These are phyloP conservation scores for Drosophila austrosaltans DNA, from an alignment of 2,888 invertebrate genomes.

Conservation along the genomic window DNA sequence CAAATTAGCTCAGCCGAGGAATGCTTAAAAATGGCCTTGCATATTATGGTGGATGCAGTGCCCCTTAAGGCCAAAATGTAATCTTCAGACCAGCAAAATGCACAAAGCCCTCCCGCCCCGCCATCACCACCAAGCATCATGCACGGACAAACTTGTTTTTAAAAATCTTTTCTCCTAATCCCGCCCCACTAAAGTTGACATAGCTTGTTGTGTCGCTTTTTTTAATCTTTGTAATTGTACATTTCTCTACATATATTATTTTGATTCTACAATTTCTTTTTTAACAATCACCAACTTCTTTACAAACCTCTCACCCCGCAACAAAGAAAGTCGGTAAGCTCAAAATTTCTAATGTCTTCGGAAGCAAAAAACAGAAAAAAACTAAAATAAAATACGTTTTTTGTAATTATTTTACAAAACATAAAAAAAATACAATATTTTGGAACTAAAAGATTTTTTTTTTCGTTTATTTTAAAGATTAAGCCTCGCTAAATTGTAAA, in stretches of 20 bases:
- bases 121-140: slow-evolving; percentile 34
- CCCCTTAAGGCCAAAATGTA: slow-evolving; percentile 82
- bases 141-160: slow-evolving; percentile 48
- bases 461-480: not conserved
- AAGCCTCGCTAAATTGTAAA: not conserved
- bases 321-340: slow-evolving; percentile 58
- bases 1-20: slow-evolving; percentile 82
- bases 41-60: slow-evolving; percentile 82
- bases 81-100: slow-evolving; percentile 28
- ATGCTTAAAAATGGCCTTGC: slow-evolving; percentile 82
- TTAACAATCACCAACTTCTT: slow-evolving; percentile 13
- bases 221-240: slow-evolving; percentile 50
- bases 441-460: slow-evolving; percentile 51
- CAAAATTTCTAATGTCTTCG: slow-evolving; percentile 70
- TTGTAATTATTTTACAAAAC: slow-evolving; percentile 73
- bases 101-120: slow-evolving; percentile 48
- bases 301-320: not conserved
- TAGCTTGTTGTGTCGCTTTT: slow-evolving; percentile 41
- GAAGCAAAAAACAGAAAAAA: slow-evolving; percentile 33
- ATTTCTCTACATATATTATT: slow-evolving; percentile 34
- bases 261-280: slow-evolving; percentile 34
- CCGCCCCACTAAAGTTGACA: slow-evolving; percentile 48
- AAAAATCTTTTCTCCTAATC: slow-evolving; percentile 20
- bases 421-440: slow-evolving; percentile 69
- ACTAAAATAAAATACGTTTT: slow-evolving; percentile 40